A percentile compares a stretch with the other conserved stretches of the same genome.
phyloP scores from a whole-genome alignment of 2,797 vertebrate genomes.

The Prunella strophiata region DNA sequence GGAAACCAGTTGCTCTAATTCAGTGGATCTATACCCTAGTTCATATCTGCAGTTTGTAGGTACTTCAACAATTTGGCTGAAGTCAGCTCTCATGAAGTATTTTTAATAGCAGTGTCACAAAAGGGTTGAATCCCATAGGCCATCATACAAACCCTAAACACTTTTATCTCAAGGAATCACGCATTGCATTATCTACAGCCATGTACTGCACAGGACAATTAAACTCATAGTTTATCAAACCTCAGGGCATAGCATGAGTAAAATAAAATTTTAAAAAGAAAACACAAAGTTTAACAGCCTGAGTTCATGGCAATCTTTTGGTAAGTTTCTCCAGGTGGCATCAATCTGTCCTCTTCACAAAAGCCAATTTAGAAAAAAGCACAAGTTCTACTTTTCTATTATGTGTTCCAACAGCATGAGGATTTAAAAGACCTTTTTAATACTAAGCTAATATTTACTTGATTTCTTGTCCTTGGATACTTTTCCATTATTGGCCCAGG shows the following conservation, averaged over 20 bases:
- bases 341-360: background rate
- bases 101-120: background rate
- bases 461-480: background rate
- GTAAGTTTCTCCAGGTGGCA: background rate
- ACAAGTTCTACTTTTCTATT: background rate
- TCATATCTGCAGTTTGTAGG: background rate
- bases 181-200: background rate
- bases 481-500: background rate
- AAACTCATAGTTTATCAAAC: constrained; percentile 20
- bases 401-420: background rate
- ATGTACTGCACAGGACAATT: constrained; percentile 13
- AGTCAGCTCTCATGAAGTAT: background rate
- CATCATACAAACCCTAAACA: background rate
- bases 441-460: background rate
- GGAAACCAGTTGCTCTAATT: background rate
- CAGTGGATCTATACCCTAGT: background rate
- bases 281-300: background rate
- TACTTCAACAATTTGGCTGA: background rate
- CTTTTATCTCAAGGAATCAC: background rate
- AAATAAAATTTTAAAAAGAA: constrained; percentile 31
- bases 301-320: background rate
- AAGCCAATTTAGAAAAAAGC: background rate
- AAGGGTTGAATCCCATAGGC: background rate
- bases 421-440: background rate
- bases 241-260: background rate